These are phyloP conservation scores for Nyctalus aviator DNA, from an alignment of 2,797 vertebrate species.

Conservation along the genomic window DNA sequence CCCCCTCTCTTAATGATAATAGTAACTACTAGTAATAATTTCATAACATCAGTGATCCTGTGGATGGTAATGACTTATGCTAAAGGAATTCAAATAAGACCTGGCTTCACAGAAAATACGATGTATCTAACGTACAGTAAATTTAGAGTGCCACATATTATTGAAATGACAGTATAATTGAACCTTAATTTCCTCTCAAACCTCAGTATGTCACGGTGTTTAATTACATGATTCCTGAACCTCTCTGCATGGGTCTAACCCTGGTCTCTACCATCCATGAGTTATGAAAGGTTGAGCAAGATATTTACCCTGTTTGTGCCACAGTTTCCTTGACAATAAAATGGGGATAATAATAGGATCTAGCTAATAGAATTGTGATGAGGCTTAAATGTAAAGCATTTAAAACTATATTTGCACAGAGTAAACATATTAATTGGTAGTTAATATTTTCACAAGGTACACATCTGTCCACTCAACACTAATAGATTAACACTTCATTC, in stretches of 20 bases:
- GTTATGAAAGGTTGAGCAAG: background rate
- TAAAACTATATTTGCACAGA: background rate
- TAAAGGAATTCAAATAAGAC: background rate
- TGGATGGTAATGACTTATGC: background rate
- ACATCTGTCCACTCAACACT: background rate
- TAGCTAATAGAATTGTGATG: background rate
- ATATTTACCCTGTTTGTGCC: background rate
- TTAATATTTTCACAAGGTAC: background rate
- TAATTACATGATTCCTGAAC: background rate
- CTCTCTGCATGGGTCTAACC: background rate
- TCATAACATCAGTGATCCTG: background rate
- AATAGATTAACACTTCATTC: background rate
- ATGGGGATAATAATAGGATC: background rate
- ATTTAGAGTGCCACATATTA: background rate
- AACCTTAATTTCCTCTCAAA: background rate
- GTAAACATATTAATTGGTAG: background rate
- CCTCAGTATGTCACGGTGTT: background rate
- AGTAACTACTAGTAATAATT: background rate
- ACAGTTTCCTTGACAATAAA: background rate
- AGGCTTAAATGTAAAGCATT: background rate
- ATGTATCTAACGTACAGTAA: background rate
- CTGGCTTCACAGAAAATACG: background rate
- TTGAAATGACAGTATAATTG: background rate
- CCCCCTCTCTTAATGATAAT: background rate
- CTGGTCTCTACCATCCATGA: background rate